These are phyloP conservation scores for Elaeidobius kamerunicus DNA, from an alignment of 2,888 invertebrate species.

Conservation along the genomic window DNA sequence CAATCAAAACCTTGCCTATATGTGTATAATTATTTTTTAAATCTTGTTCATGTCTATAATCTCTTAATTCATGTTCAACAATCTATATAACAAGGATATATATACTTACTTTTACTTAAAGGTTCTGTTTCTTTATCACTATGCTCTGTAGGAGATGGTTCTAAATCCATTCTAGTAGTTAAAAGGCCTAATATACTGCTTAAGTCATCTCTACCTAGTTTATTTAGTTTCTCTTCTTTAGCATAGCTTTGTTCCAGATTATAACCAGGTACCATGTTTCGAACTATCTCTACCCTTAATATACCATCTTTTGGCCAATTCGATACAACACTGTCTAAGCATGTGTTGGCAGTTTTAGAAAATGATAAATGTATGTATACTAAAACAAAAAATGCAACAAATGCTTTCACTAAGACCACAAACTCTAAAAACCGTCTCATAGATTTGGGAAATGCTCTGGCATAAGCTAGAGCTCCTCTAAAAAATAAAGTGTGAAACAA, in stretches of 20 bases:
- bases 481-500: slow-evolving; percentile 94
- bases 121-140: slow-evolving; percentile 49
- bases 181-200: slow-evolving; percentile 61
- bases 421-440: slow-evolving; percentile 82
- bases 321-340: slow-evolving; percentile 81
- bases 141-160: slow-evolving; percentile 60
- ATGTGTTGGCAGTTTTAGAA: slow-evolving; percentile 88
- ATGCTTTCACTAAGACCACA: slow-evolving; percentile 74
- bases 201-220: slow-evolving; percentile 63
- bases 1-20: too few species aligned
- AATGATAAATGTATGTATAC: slow-evolving; percentile 95
- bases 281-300: slow-evolving; percentile 82
- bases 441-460: slow-evolving; percentile 82
- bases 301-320: slow-evolving; percentile 96
- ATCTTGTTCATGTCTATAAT: too few species aligned
- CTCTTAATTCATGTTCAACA: too few species aligned
- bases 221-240: slow-evolving; percentile 71
- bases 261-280: slow-evolving; percentile 69
- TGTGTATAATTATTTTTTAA: too few species aligned
- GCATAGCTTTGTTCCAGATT: slow-evolving; percentile 80
- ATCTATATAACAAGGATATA: too few species aligned
- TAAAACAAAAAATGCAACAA: slow-evolving; percentile 83
- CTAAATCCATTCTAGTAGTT: slow-evolving; percentile 66
- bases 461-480: slow-evolving; percentile 88
- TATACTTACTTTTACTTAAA: slow-evolving; percentile 29